A percentile compares a stretch with the other conserved stretches of the same genome.
phyloP scores from a whole-genome alignment of 2,888 invertebrate genomes.

The Noctua janthe region DNA sequence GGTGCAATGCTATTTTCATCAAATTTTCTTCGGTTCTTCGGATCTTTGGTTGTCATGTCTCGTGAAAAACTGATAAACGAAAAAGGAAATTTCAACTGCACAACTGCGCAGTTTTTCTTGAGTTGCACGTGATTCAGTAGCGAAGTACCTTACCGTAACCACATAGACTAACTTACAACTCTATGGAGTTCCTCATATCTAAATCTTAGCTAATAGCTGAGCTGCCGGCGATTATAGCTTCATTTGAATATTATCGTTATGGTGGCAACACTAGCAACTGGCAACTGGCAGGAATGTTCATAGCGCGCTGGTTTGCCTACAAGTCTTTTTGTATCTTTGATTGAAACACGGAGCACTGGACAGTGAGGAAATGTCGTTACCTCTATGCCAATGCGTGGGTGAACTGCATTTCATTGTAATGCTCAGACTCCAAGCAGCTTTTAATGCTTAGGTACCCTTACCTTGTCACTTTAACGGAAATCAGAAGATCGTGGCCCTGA shows the following conservation, averaged over 20 bases:
- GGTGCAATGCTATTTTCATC: no score
- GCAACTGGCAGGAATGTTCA: constrained; percentile 66
- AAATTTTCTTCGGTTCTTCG: no score
- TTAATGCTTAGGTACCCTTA: not conserved
- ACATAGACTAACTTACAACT: constrained; percentile 21
- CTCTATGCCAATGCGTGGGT: constrained; percentile 43
- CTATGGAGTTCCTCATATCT: constrained; percentile 57
- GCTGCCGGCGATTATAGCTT: constrained; percentile 71
- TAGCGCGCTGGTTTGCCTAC: constrained; percentile 60
- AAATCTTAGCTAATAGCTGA: constrained; percentile 64
- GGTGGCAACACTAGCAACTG: constrained; percentile 64
- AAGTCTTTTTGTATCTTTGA: constrained; percentile 64
- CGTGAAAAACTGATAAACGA: not conserved
- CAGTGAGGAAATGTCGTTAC: constrained; percentile 23
- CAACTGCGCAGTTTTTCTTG: not conserved
- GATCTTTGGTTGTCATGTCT: no score
- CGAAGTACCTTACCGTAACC: no score
- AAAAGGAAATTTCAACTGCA: no score
- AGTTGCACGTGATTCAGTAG: no score
- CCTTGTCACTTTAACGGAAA: not conserved
- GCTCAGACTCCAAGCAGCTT: not conserved
- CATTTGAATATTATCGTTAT: constrained; percentile 79
- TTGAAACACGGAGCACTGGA: constrained; percentile 57
- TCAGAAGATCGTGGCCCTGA: not conserved
- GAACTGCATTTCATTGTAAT: constrained; percentile 27